Evolutionary conservation across 2,888 invertebrate genomes (phyloP).

Genomic region (Caenorhabditis sulstoni): DNA sequence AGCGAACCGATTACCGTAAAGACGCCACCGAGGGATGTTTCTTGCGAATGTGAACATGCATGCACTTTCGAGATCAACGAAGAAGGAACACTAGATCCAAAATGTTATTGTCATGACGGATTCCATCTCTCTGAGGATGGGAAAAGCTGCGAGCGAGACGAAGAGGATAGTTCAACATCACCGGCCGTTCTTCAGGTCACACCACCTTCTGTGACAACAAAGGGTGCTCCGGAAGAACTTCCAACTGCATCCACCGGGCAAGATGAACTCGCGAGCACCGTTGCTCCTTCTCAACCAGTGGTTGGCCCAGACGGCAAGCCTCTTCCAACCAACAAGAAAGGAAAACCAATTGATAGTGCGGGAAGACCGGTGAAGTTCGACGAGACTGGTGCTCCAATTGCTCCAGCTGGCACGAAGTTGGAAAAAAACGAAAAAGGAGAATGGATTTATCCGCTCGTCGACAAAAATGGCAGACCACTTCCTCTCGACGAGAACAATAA

Average conservation of each 20-base stretch:
- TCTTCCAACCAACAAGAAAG: conserved; percentile 66
- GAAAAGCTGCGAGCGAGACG: conserved; percentile 68
- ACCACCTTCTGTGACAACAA: conserved; percentile 63
- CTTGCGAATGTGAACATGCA: conserved; percentile 78
- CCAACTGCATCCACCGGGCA: conserved; percentile 41
- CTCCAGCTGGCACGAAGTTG: conserved; percentile 68
- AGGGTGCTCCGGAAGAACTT: conserved; percentile 62
- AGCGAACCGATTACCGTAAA: conserved; percentile 69
- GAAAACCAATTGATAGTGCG: conserved; percentile 65
- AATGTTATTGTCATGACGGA: conserved; percentile 78
- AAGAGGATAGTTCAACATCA: conserved; percentile 52
- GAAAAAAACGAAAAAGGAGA: conserved; percentile 71
- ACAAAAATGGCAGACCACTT: conserved; percentile 65
- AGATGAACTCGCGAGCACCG: background rate
- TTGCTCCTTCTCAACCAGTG: conserved; percentile 60
- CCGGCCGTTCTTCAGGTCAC: conserved; percentile 64
- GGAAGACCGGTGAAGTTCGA: conserved; percentile 68
- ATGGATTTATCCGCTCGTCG: conserved; percentile 73
- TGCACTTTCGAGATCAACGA: conserved; percentile 72
- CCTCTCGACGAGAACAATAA: conserved; percentile 62
- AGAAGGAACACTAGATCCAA: conserved; percentile 59
- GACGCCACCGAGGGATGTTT: conserved; percentile 76
- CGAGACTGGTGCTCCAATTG: conserved; percentile 67
- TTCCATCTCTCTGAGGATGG: conserved; percentile 72
- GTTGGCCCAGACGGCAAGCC: conserved; percentile 73